These are phyloP conservation scores for Shargacucullia verbasci DNA, from an alignment of 2,888 invertebrate genomes.

Conservation along the genomic window DNA sequence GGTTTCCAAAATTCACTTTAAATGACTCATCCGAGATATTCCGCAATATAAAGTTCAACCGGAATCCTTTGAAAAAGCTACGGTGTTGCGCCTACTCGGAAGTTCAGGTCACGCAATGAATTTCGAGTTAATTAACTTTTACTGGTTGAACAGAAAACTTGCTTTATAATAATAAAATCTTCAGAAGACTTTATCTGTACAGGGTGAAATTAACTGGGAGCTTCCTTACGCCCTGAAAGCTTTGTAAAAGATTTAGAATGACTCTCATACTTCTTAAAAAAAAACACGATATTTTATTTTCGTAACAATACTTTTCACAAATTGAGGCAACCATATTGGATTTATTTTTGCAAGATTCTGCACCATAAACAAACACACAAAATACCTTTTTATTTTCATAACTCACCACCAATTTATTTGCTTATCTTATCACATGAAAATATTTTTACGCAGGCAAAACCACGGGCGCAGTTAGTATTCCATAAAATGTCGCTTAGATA, in stretches of 20 bases:
- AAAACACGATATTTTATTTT: too few species aligned
- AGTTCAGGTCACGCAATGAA: conserved; percentile 73
- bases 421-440: not conserved
- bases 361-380: not conserved
- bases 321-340: too few species aligned
- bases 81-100: conserved; percentile 69
- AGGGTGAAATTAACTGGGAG: conserved; percentile 25
- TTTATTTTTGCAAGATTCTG: too few species aligned
- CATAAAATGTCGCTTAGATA: conserved; percentile 37
- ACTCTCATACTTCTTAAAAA: too few species aligned
- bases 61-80: conserved; percentile 73
- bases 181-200: conserved; percentile 44
- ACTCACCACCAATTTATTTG: not conserved
- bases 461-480: conserved; percentile 12
- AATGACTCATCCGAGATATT: conserved; percentile 74
- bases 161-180: conserved; percentile 64
- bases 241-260: too few species aligned
- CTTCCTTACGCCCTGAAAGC: conserved; percentile 15
- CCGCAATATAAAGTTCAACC: conserved; percentile 63
- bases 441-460: conserved; percentile 8
- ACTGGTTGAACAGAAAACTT: conserved; percentile 60
- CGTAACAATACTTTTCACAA: too few species aligned
- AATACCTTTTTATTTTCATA: not conserved
- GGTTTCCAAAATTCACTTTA: conserved; percentile 71
- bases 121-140: conserved; percentile 73